phyloP scores from a whole-genome alignment of 2,888 invertebrate genomes.

The Drosophila stalkeri region DNA sequence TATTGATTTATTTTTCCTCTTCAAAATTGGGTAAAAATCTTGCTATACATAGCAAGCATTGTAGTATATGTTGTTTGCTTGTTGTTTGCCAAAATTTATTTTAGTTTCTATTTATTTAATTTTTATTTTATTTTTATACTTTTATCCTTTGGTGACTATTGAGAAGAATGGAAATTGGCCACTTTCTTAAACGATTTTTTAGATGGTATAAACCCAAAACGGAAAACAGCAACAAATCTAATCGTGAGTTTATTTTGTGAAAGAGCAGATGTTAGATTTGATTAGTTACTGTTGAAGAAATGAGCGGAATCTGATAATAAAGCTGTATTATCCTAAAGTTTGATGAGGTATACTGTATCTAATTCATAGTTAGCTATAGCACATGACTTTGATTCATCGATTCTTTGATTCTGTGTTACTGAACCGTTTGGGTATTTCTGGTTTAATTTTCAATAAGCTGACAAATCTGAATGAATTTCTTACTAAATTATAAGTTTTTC shows the following conservation, averaged over 20 bases:
- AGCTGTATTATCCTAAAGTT: too few species aligned
- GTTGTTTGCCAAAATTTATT: not conserved
- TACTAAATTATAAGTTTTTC: too few species aligned
- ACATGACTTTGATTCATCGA: too few species aligned
- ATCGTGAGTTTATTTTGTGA: conserved; percentile 15
- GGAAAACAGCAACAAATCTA: not conserved
- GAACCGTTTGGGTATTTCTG: too few species aligned
- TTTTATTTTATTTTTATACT: not conserved
- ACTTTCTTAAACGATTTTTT: conserved; percentile 1
- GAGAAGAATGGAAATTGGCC: conserved; percentile 3
- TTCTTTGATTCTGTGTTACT: not conserved
- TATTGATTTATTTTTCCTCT: conserved; percentile 33
- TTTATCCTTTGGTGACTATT: not conserved
- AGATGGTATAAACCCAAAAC: conserved; percentile 8
- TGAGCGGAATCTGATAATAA: too few species aligned
- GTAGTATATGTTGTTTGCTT: conserved; percentile 6
- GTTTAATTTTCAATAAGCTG: too few species aligned
- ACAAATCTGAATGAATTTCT: too few species aligned
- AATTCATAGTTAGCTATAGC: too few species aligned
- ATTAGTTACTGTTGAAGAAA: not conserved
- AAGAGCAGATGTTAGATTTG: not conserved
- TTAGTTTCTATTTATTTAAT: not conserved
- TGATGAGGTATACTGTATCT: too few species aligned
- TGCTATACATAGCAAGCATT: not conserved
- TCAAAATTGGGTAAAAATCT: not conserved